Evolutionary conservation across 2,888 invertebrate species (phyloP), one percentile per base, ranked within the genome.

Genomic region (Stenoptilia bipunctidactyla): DNA sequence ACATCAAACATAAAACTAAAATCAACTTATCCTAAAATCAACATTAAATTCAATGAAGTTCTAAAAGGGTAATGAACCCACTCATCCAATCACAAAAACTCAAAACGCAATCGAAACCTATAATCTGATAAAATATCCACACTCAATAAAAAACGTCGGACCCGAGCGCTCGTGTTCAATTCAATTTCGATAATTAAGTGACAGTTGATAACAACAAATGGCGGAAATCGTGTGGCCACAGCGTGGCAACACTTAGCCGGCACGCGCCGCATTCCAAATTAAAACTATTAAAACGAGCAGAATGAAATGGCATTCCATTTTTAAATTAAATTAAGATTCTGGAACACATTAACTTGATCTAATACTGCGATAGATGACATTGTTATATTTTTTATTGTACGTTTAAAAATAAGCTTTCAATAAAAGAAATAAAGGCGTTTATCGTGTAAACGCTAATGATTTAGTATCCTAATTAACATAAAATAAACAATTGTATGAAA

Each of bases 301-400:
- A 20, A n/a, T n/a, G 25, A 25, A 25, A 9, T 30, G 30, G n/a
- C 30, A 30, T 30, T 30, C 30, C 64, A 61, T 62, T 70, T 80
- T 77, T 80, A 80, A 20, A 80, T 80, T 82, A 74, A 82, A 82
- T 80, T 72, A 76, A 68, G 73, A 80, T 76, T 77, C 74, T 67
- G 30, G 12, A 30, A 30, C 30, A 12, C 30, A 30, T 30, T 30
- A 8, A 30, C 9, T 30, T 10, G 30, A 30, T 30, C 30, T 30
- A 30, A 30, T 30, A 12, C 12, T n/a, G 30, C 30, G 30, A 30
- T 30, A 30, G 30, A 30, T 30, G 30, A 30, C 30, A 12, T 12
- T 30, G 30, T 38, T 33, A 38, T 15, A 38, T 14, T 27, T 20
- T n/a, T 20, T 20, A 20, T 8, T 20, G 20, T 20, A 20, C 20